Evolutionary conservation across 2,797 vertebrate species (phyloP).

Genomic region (Acridotheres tristis): DNA sequence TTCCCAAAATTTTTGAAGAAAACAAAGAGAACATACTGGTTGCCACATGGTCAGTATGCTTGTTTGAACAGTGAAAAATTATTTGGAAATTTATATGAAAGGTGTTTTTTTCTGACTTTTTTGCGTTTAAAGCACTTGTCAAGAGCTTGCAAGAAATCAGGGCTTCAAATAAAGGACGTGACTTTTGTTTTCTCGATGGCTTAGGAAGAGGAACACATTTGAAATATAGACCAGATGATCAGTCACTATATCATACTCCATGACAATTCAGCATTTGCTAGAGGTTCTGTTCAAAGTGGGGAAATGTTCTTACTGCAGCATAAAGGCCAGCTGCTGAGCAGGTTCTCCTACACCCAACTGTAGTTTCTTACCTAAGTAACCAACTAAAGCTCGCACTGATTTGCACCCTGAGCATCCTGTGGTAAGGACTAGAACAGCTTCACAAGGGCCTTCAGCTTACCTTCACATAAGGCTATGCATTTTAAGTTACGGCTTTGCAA

Average conservation of each 20-base stretch:
- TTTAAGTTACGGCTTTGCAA: constrained; percentile 92
- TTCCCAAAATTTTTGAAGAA: background rate
- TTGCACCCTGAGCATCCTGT: background rate
- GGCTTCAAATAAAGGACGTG: background rate
- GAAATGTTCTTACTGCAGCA: background rate
- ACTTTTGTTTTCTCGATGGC: background rate
- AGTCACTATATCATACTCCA: background rate
- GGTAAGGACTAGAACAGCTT: background rate
- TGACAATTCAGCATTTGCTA: background rate
- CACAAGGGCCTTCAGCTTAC: constrained; percentile 34
- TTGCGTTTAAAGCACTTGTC: background rate
- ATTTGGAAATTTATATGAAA: background rate
- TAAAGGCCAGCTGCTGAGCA: background rate
- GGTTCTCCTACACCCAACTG: background rate
- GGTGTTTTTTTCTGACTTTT: background rate
- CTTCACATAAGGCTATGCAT: constrained; percentile 87
- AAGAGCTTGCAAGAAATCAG: background rate
- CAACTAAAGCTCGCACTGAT: background rate
- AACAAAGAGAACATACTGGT: background rate
- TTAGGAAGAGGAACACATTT: background rate
- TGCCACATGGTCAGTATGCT: background rate
- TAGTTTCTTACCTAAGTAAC: background rate
- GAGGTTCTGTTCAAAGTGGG: background rate
- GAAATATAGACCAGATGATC: background rate
- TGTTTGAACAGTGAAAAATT: background rate